Conservation (phyloP, 2,113 vertebrate genomes). For the Collichthys lucidus region DNA sequence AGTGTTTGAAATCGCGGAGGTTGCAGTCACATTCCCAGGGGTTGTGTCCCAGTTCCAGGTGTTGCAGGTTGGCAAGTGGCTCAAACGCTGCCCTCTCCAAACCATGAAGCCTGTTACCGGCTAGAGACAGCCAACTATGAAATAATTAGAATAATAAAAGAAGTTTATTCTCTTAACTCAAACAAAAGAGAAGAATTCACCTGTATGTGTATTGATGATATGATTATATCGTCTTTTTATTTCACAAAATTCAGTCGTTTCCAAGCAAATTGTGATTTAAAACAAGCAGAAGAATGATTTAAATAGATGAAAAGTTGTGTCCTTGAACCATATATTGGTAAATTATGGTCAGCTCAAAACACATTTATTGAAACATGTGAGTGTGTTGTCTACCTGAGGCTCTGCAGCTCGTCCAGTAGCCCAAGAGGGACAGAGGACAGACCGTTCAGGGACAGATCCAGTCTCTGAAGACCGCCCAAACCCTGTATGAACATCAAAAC, state of each 20-base stretch:
- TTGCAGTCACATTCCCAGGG: slow-evolving; percentile 99
- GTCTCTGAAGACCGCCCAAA: slow-evolving; percentile 85
- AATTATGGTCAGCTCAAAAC: too few relatives aligned
- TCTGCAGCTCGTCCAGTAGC: slow-evolving; percentile 89
- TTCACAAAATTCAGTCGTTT: background rate
- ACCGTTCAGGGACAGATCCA: slow-evolving; percentile 96
- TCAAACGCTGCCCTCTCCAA: slow-evolving; percentile 96
- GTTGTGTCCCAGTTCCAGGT: slow-evolving; percentile 94
- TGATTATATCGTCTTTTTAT: background rate
- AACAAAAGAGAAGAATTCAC: background rate
- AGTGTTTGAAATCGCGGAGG: slow-evolving; percentile 97
- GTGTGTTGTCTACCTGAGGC: slow-evolving; percentile 80
- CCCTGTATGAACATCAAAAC: slow-evolving; percentile 71
- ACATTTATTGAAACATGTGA: background rate
- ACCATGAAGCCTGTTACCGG: slow-evolving; percentile 92
- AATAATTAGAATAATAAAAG: slow-evolving; percentile 2
- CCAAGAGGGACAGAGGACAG: slow-evolving; percentile 91
- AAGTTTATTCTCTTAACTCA: background rate
- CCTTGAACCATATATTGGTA: too few relatives aligned
- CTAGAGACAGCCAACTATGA: slow-evolving; percentile 89
- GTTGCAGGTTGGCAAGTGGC: slow-evolving; percentile 91
- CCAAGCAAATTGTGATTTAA: background rate
- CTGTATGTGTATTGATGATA: background rate
- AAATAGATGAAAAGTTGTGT: too few relatives aligned
- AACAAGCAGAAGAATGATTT: too few relatives aligned